phyloP scores from a whole-genome alignment of 2,797 vertebrate species.

The Gallinago solitaria region DNA sequence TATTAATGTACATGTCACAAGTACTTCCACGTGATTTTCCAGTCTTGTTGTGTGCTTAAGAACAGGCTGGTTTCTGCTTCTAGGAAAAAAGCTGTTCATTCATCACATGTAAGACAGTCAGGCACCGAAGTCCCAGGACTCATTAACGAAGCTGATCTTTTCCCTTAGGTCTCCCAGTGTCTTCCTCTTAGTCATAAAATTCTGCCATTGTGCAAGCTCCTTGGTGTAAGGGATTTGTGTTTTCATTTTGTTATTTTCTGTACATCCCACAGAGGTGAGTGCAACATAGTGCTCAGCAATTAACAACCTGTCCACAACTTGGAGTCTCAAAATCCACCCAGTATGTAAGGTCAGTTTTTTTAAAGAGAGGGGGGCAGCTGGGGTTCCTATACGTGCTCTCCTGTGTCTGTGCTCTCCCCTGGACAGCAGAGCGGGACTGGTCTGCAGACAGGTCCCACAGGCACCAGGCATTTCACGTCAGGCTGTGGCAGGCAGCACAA shows the following conservation, averaged over 20 bases:
- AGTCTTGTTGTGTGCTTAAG: not conserved
- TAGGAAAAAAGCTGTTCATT: not conserved
- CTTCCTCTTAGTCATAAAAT: not conserved
- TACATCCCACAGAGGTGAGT: not conserved
- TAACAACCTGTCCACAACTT: not conserved
- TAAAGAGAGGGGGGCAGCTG: not conserved
- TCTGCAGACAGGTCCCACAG: not conserved
- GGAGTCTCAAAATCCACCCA: not conserved
- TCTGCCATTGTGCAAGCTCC: not conserved
- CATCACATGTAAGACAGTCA: not conserved
- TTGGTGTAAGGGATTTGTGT: no score
- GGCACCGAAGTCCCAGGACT: not conserved
- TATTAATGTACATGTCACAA: conserved; percentile 17
- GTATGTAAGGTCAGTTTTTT: not conserved
- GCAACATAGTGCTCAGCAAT: not conserved
- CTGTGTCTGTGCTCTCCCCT: not conserved
- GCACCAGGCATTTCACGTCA: not conserved
- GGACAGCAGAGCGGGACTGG: not conserved
- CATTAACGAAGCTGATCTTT: not conserved
- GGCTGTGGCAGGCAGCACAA: not conserved
- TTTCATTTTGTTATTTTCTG: not conserved
- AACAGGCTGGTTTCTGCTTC: not conserved
- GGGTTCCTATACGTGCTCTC: not conserved
- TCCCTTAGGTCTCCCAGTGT: not conserved
- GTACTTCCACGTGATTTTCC: not conserved